Percentiles rank a stretch among this genome's conserved stretches.
Conservation (phyloP, 1,140 invertebrate genomes). For the Bombus soroeensis region DNA sequence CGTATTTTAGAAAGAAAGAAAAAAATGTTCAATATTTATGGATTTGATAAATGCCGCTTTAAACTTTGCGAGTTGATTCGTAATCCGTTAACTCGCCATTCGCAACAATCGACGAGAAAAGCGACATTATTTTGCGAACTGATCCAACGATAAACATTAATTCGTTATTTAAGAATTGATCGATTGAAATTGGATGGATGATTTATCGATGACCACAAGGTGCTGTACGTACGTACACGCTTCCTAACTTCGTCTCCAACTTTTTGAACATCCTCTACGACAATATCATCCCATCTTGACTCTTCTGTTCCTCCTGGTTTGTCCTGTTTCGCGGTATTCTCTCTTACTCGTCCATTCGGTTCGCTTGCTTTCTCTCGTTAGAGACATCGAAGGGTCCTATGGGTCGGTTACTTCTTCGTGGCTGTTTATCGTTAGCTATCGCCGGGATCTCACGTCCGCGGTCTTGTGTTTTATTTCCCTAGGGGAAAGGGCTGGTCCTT, state of each 20-base stretch:
- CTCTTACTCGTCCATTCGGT: neutral
- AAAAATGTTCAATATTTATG: too few relatives aligned
- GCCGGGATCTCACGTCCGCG: constrained; percentile 34
- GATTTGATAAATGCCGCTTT: too few relatives aligned
- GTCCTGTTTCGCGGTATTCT: neutral
- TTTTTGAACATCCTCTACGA: neutral
- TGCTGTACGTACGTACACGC: too few relatives aligned
- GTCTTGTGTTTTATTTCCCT: constrained; percentile 44
- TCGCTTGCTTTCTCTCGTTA: neutral
- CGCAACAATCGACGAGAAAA: too few relatives aligned
- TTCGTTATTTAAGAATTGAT: too few relatives aligned
- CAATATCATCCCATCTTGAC: neutral
- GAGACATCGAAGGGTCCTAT: constrained; percentile 26
- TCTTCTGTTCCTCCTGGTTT: neutral
- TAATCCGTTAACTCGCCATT: too few relatives aligned
- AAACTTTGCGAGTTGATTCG: too few relatives aligned
- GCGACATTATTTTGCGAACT: too few relatives aligned
- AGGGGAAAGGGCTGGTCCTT: neutral
- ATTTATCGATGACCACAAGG: too few relatives aligned
- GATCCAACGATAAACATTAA: too few relatives aligned
- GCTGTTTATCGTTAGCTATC: constrained; percentile 46
- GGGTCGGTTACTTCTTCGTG: constrained; percentile 38
- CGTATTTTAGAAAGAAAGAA: too few relatives aligned
- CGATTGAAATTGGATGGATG: too few relatives aligned
- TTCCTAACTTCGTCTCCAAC: neutral